Evolutionary conservation across 2,113 vertebrate species (phyloP).

Genomic region (Euleptes europaea): DNA sequence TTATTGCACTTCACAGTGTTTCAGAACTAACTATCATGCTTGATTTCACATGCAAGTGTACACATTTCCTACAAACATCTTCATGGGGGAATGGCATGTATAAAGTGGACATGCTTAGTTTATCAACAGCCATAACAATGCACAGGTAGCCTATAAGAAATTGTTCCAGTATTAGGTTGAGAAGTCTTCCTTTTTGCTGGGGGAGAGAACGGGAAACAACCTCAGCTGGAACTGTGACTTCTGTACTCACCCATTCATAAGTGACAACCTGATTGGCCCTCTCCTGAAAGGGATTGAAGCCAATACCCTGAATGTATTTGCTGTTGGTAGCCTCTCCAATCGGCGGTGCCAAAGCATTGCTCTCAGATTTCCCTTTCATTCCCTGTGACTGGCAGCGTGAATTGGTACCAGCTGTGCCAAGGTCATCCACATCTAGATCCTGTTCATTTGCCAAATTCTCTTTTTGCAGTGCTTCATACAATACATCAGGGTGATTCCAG

Average conservation of each 20-base stretch:
- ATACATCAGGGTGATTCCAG: conserved; percentile 98
- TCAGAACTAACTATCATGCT: neutral
- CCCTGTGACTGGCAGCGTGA: conserved; percentile 84
- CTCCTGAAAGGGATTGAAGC: conserved; percentile 89
- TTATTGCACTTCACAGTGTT: neutral
- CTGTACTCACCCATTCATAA: conserved; percentile 92
- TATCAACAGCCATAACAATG: neutral
- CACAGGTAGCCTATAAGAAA: neutral
- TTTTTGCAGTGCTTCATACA: conserved; percentile 95
- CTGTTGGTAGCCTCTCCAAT: conserved; percentile 83
- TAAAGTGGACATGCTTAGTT: neutral
- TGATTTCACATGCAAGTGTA: neutral
- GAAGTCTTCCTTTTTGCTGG: neutral
- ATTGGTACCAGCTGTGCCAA: conserved; percentile 79
- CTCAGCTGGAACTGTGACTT: neutral
- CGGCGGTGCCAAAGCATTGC: conserved; percentile 75
- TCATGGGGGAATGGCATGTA: neutral
- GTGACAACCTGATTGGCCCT: conserved; percentile 95
- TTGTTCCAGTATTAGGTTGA: neutral
- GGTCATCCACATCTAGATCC: conserved; percentile 95
- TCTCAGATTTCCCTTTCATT: conserved; percentile 86
- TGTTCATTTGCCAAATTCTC: conserved; percentile 94
- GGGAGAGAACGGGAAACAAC: neutral
- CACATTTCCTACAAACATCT: neutral
- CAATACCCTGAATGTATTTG: conserved; percentile 83